Evolutionary conservation across 1,140 invertebrate genomes (phyloP), one percentile per base, ranked within the genome.

Genomic region (Eupeodes corollae): DNA sequence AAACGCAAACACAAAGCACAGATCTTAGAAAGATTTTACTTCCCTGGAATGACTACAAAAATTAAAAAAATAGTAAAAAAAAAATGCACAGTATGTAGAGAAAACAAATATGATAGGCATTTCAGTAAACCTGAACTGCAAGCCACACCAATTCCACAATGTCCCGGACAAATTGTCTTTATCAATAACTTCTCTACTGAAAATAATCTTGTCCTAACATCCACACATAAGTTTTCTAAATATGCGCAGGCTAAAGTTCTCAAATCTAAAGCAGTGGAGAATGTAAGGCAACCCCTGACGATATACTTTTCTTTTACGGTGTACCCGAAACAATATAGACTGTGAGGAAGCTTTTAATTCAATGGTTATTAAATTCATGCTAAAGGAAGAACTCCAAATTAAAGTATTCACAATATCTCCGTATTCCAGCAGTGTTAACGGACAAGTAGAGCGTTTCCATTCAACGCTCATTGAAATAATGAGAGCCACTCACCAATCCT

Each of bases 161-260:
- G 46, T 9, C 50, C 46, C n/a, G n/a, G n/a, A n/a, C 26, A 45
- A 3, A 51, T 48, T 11, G 21, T 51, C 12, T 38, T 46, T 15
- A 46, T 49, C 12, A 43, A 52, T 16, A 13, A 42, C 2, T 52
- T 46, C 15, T 6, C 14, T 13, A 50, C 49, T 6, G n/a, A 47
- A 42, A 40, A 35, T 30, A 5, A 46, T 3, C 5, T 42, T 42
- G 31, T 50, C 9, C 43, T 53, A 12, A 51, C 49, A 3, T 46
- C 49, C 13, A 50, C 51, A 33, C 45, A 51, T 31, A 53, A 53
- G 41, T 53, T 53, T 33, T 51, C 49, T 8, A 53, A 53, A 40
- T 48, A 48, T 30, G 49, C 49, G 1, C 49, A 51, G 42, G 26
- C 39, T 14, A 48, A 48, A 26, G 21, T 51, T 8, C 1, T 53